These are phyloP conservation scores for Pedicia rivosa DNA, from an alignment of 2,888 invertebrate species.

Conservation along the genomic window DNA sequence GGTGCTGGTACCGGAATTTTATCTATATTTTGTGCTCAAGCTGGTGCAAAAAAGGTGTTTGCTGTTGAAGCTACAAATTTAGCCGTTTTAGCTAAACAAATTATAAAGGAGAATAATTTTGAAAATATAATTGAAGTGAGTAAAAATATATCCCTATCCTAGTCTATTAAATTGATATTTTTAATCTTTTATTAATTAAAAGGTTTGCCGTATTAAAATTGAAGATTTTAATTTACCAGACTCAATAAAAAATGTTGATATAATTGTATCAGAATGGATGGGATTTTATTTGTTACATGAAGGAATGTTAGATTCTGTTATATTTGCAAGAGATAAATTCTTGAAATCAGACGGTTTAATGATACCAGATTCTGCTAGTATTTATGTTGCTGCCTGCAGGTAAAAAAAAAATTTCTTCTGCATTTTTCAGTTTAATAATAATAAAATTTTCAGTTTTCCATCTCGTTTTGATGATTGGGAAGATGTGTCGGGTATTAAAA, in stretches of 20 bases:
- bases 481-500: conserved; percentile 60
- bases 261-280: conserved; percentile 97
- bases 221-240: conserved; percentile 56
- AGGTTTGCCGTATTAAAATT: conserved; percentile 40
- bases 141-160: too few species aligned
- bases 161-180: too few species aligned
- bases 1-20: conserved; percentile 81
- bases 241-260: conserved; percentile 53
- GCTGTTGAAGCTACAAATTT: conserved; percentile 69
- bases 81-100: conserved; percentile 43
- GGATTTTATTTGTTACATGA: conserved; percentile 91
- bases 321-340: conserved; percentile 66
- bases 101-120: conserved; percentile 54
- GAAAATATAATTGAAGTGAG: conserved; percentile 50
- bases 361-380: conserved; percentile 53
- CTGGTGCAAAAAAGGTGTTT: conserved; percentile 77
- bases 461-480: conserved; percentile 57
- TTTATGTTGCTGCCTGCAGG: conserved; percentile 35
- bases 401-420: too few species aligned
- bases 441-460: too few species aligned
- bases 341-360: conserved; percentile 54
- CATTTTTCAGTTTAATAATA: too few species aligned
- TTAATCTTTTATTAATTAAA: too few species aligned
- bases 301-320: conserved; percentile 85
- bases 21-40: conserved; percentile 73